Base-by-base conservation (phyloP, 2,797 vertebrate species). In the Anas georgica region DNA sequence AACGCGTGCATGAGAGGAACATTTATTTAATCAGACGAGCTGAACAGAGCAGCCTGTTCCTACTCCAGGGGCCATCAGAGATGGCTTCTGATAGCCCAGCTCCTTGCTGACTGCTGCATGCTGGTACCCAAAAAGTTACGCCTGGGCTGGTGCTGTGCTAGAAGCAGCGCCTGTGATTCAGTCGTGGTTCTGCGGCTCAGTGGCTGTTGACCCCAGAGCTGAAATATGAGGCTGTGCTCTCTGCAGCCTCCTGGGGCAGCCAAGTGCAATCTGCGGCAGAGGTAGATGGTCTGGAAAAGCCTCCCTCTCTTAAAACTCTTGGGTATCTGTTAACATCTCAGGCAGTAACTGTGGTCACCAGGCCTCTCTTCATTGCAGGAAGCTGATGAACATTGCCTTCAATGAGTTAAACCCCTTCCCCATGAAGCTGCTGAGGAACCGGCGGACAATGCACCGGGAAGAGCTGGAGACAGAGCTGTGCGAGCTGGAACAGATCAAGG, bases 361-460 rank as follows among this genome's bases (percentile, higher is more conserved):
- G 3, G 52, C 45, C 48, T 90, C 74, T 76, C 17, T 92, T 93
- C 59, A 6, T 81, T 3, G 8, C 95, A 99, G 99, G 97, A 99
- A 98, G 94, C 96, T 99, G 97, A 98, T 95, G 89, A 97, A 54
- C 97, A 98, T 99, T 2, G 99, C 99, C 84, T 99, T 99, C 96
- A 97, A 78, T 3, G 98, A 99, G 89, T 98, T 99, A 98, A 99
- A 99, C 95, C 99, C 99, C 1, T 99, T 99, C 58, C 98, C 98
- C 5, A 98, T 98, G 95, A 98, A 98, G 54, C 97, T 98, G 67
- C 97, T 99, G 88, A 98, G 63, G 91, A 99, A 98, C 94, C 98
- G 98, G 2, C 98, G 98, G 8, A 80, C 70, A 0, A 43, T 91
- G 33, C 99, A 99, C 96, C 97, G 98, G 92, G 98, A 99, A 90